Percentiles rank a stretch among this genome's conserved stretches.
phyloP scores from a whole-genome alignment of 2,888 invertebrate species.

The Diabrotica balteata region DNA sequence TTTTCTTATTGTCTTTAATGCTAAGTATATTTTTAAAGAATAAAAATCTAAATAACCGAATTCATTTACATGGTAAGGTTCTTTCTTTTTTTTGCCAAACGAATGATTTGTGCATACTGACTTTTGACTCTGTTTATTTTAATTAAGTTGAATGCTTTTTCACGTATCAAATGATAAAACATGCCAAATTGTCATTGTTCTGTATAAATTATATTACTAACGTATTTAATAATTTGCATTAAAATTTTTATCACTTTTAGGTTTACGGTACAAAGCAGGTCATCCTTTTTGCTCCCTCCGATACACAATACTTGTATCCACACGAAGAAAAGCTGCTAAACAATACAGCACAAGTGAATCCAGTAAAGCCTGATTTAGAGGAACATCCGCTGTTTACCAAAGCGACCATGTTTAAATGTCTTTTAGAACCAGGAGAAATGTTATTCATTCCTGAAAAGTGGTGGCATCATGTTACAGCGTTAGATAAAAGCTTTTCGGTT shows the following conservation, averaged over 20 bases:
- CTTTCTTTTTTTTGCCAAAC: no score
- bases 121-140: no score
- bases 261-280: constrained; percentile 89
- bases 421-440: constrained; percentile 85
- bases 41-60: no score
- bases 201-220: no score
- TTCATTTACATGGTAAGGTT: no score
- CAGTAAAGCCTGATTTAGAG: constrained; percentile 75
- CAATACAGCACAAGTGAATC: constrained; percentile 93
- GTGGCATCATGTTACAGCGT: constrained; percentile 96
- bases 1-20: no score
- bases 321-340: constrained; percentile 75
- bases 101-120: no score
- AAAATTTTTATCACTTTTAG: constrained; percentile 54
- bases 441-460: constrained; percentile 93
- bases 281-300: constrained; percentile 79
- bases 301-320: constrained; percentile 79
- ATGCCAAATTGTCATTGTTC: no score
- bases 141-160: no score
- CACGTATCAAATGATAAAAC: no score
- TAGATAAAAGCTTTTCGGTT: constrained; percentile 91
- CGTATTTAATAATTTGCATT: neutral
- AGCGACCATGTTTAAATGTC: constrained; percentile 71
- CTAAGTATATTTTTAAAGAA: no score
- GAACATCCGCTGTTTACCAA: constrained; percentile 75